Evolutionary conservation across 2,888 invertebrate species (phyloP).

Genomic region (Kryphioiulus occultus): DNA sequence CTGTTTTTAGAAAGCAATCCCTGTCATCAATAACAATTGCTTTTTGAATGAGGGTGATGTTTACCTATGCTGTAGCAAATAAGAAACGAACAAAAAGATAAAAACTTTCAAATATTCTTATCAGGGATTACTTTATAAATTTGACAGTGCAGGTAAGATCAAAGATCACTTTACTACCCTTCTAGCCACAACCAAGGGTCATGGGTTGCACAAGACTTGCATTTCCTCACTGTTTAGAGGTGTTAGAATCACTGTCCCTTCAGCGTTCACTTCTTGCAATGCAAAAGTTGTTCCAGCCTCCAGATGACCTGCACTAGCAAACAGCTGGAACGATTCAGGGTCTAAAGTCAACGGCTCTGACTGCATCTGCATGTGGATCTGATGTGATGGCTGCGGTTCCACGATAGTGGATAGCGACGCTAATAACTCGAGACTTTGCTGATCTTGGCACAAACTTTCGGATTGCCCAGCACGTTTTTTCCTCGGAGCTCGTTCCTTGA

Average conservation of each 20-base stretch:
- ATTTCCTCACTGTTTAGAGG: background rate
- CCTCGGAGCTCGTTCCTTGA: background rate
- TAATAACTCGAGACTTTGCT: background rate
- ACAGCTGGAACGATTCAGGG: background rate
- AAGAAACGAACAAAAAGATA: no score
- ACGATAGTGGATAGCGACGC: background rate
- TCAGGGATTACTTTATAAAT: no score
- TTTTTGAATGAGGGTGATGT: no score
- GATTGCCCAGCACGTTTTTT: background rate
- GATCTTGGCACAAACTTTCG: background rate
- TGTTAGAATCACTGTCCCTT: conserved; percentile 13
- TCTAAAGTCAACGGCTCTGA: background rate
- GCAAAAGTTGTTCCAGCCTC: conserved; percentile 25
- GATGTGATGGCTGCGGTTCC: background rate
- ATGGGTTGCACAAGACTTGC: background rate
- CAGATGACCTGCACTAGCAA: background rate
- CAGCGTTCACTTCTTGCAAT: conserved; percentile 17
- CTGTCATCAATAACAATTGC: no score
- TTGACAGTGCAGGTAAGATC: no score
- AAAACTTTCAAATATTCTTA: no score
- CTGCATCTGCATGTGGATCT: conserved; percentile 4
- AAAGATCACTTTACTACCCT: background rate
- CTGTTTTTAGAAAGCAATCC: no score
- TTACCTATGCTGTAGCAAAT: no score
- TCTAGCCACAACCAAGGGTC: background rate